Evolutionary conservation across 2,797 vertebrate species (phyloP), one percentile per base, ranked within the genome.

Genomic region (Paratrypauchen microcephalus): DNA sequence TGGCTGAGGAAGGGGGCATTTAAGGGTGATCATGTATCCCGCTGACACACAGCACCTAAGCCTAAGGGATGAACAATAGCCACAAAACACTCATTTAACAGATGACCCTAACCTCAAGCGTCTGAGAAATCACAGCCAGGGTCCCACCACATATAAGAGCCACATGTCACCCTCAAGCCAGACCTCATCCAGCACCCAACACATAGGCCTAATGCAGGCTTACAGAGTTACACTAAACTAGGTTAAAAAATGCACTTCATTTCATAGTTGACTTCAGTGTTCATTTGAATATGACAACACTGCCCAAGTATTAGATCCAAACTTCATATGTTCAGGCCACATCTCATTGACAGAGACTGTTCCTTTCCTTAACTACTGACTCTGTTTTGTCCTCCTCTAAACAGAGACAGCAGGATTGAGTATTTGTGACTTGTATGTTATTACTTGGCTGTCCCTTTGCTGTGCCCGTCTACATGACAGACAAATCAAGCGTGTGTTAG

Each of bases 401-500:
- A 88, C 88, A 89, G 90, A 90, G 92, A 91, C 71, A 64, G 67
- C 77, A 72, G 73, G 89, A 89, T 89, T 92, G 90, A 94, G 94
- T 95, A 93, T 95, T 94, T 95, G 92, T 92, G 92, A 91, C 80
- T 93, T 86, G 92, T 95, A 92, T 95, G 93, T 95, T 94, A 94
- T 96, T 95, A 94, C 85, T 67, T 87, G 86, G 87, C 88, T 91
- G 70, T 87, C 91, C 90, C 91, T 92, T 93, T 74, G 93, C 68
- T 18, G 85, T 91, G 89, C 89, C 90, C 81, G 86, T 91, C 75
- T 78, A 91, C 91, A 93, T 95, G 95, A 96, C 94, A 95, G 93
- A 94, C 94, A 96, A 78, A 96, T 95, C 96, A 95, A 95, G 94
- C 91, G 87, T 92, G 92, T 95, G 95, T 95, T 94, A 93, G 95